phyloP scores from a whole-genome alignment of 2,113 vertebrate genomes.

The Macroglossus sobrinus region DNA sequence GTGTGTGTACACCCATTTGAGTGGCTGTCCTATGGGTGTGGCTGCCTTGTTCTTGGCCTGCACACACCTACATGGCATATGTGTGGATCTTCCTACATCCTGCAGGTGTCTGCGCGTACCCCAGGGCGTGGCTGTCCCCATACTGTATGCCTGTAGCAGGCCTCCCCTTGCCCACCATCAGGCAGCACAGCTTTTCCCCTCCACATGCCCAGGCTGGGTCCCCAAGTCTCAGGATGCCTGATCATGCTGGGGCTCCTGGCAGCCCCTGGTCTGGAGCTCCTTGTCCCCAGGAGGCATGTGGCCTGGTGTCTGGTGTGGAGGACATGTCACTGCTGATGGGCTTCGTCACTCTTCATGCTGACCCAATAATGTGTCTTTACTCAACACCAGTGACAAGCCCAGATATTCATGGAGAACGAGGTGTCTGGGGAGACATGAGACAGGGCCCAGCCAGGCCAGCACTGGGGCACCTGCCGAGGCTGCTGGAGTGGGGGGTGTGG shows the following conservation, averaged over 20 bases:
- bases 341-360: neutral
- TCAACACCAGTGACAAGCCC: neutral
- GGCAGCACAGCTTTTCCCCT: neutral
- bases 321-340: neutral
- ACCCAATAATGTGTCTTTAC: neutral
- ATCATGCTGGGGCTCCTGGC: fast-evolving
- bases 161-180: neutral
- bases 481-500: fast-evolving
- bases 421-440: fast-evolving
- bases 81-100: neutral
- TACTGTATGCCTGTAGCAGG: neutral
- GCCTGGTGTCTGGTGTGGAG: neutral
- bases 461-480: fast-evolving
- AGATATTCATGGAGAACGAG: neutral
- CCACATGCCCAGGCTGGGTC: neutral
- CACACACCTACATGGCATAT: neutral
- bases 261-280: neutral
- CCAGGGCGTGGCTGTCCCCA: fast-evolving
- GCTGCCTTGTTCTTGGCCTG: neutral
- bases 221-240: neutral
- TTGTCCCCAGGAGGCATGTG: neutral
- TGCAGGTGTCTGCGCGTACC: neutral
- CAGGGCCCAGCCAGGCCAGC: neutral
- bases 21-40: neutral
- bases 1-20: no score